Base-by-base conservation (phyloP, 2,888 invertebrate species). In the Tenthredo amoena region DNA sequence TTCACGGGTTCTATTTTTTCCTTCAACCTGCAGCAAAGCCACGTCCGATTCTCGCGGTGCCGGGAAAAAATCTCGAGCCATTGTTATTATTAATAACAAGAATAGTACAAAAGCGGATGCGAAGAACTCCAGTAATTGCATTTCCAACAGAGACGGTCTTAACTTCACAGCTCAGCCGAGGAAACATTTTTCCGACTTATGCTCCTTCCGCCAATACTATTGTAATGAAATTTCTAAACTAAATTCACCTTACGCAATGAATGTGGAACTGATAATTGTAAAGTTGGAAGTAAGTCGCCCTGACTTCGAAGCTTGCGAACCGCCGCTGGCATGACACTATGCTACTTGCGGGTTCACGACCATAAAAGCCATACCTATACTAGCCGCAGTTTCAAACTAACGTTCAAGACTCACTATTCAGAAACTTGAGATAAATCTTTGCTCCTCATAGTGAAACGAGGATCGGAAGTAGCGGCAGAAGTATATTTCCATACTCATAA, bases 321-420 rank as follows among this genome's bases (percentile, higher is more conserved):
- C 26, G 81, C 81, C 81, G 58, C 1, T 37, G 81, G 81, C 40
- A n/a, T 81, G 21, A 81, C 81, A 37, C 81, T 37, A 40, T 62
- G 62, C 62, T 40, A 62, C 62, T 40, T 62, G 62, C 81, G 40
- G 81, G 81, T 81, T 81, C 62, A 40, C 21, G 62, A 81, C 62
- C 62, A n/a, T 77, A 40, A 47, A 47, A 81, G 37, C 81, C 62
- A 81, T 72, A 72, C 10, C 62, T 40, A n/a, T 26, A 79, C 50
- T 55, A 34, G 77, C 40, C 81, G 6, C 81, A 62, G 81, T 81
- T 81, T 37, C 21, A 37, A 62, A 58, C 58, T 62, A 43, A 43
- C 81, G 58, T 81, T 37, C 62, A 1, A 31, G 40, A 81, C 37
- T 81, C 62, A 81, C 58, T 55, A 34, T 81, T 81, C 62, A 10